Evolutionary conservation across 2,113 vertebrate species (phyloP).

Genomic region (Lipophrys pholis): DNA sequence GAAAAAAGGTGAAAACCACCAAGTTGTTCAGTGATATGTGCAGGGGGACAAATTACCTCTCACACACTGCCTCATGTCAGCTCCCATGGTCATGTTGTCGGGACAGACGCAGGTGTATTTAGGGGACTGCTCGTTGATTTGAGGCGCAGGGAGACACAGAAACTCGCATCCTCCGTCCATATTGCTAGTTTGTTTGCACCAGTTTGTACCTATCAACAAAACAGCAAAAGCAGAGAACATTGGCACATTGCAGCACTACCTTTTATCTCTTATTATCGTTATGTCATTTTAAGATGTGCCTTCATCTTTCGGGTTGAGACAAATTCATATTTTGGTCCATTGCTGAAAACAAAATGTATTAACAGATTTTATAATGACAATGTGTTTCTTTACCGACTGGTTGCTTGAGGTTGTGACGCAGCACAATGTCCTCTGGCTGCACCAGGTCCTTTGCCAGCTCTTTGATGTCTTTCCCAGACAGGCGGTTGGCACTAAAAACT

Average conservation of each 20-base stretch:
- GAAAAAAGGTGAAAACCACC: too few relatives aligned
- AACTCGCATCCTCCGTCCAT: slow-evolving; percentile 89
- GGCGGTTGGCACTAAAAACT: slow-evolving; percentile 88
- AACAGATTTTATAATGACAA: not conserved
- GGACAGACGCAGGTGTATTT: slow-evolving; percentile 91
- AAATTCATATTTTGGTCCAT: too few relatives aligned
- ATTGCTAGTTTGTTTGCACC: slow-evolving; percentile 78
- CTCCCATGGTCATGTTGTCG: slow-evolving; percentile 78
- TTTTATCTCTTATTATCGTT: too few relatives aligned
- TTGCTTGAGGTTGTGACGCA: slow-evolving; percentile 88
- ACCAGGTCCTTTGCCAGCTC: slow-evolving; percentile 78
- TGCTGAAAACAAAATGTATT: rapidly evolving
- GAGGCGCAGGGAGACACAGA: slow-evolving; percentile 90
- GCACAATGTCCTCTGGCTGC: slow-evolving; percentile 85
- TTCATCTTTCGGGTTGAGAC: too few relatives aligned
- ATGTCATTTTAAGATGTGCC: too few relatives aligned
- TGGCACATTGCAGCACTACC: not conserved
- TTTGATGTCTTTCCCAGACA: slow-evolving; percentile 84
- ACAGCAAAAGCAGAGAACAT: not conserved
- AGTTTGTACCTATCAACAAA: slow-evolving; percentile 82
- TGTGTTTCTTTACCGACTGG: slow-evolving; percentile 78
- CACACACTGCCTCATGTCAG: slow-evolving; percentile 84
- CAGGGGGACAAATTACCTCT: slow-evolving; percentile 70
- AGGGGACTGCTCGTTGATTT: slow-evolving; percentile 80
- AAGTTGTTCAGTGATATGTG: not conserved